Base-by-base conservation (phyloP, 2,888 invertebrate genomes). In the Palloptera scutellata region DNA sequence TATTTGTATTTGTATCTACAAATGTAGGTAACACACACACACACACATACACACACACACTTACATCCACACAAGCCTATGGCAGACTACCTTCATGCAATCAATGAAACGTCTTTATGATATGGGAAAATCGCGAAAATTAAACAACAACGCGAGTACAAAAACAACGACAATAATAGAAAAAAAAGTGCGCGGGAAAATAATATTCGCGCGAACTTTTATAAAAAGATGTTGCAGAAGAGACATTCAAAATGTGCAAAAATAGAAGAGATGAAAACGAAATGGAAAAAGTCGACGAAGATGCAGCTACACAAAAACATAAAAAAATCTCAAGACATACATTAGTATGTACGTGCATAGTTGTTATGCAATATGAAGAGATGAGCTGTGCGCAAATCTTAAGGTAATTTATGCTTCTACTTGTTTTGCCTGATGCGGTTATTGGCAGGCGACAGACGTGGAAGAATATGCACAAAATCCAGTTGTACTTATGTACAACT, bases 81-180 rank as follows among this genome's bases (percentile, higher is more conserved):
- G 19, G 57, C 6, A 19, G 54, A 54, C 51, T 62, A 69, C 30
- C 71, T 74, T 73, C 72, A 74, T 76, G 77, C 73, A 77, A 76
- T 78, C 76, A 77, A 75, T 78, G 78, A 75, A 76, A 74, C 74
- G 73, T 73, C 74, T 75, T 75, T 78, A 78, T 79, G 80, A 81
- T 81, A 80, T 81, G 81, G 79, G 81, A 81, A 81, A 80, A 79
- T 78, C 75, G 76, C 75, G 74, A 74, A 74, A 76, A 66, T 53
- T 61, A 66, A 70, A 71, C 13, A 43, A 57, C 58, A 62, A 57
- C 3, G 43, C n/a, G 60, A 10, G 12, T 17, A 52, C 13, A 70
- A 66, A 69, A 74, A 55, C 57, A n/a, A 55, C 12, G 45, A 65
- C 64, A 30, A 11, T 45, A 11, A 20, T 48, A 64, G 64, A 64